phyloP scores from a whole-genome alignment of 2,888 invertebrate species.

The Trisateles emortualis region DNA sequence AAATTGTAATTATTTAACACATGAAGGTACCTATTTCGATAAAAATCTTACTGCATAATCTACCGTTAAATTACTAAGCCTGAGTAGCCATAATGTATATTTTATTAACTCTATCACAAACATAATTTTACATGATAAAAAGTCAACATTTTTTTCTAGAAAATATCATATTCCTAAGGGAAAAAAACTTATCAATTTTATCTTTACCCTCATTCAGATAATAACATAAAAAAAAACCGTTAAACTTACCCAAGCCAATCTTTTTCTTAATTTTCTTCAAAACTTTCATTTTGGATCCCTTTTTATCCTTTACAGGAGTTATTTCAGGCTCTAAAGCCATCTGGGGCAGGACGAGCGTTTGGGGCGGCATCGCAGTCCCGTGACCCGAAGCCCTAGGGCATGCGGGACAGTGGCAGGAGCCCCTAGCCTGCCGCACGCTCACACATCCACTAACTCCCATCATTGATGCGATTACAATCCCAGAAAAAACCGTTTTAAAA shows the following conservation, averaged over 20 bases:
- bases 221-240: conserved; percentile 22
- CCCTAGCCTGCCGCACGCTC: conserved; percentile 86
- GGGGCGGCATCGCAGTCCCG: conserved; percentile 73
- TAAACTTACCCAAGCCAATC: conserved; percentile 93
- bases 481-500: conserved; percentile 38
- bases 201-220: conserved; percentile 10
- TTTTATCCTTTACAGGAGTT: conserved; percentile 81
- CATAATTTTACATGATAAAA: no score
- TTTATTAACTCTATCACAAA: no score
- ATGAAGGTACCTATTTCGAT: no score
- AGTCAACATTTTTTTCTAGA: no score
- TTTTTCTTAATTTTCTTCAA: conserved; percentile 95
- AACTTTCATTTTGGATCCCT: conserved; percentile 93
- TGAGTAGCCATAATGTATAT: no score
- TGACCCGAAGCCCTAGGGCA: conserved; percentile 80
- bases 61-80: no score
- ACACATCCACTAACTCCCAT: conserved; percentile 86
- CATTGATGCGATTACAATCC: conserved; percentile 66
- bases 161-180: conserved; percentile 7
- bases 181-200: conserved; percentile 19
- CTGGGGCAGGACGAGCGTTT: conserved; percentile 79
- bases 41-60: no score
- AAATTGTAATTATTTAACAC: no score
- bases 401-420: conserved; percentile 85
- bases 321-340: conserved; percentile 80